Percentiles rank a stretch among this genome's conserved stretches.
phyloP scores from a whole-genome alignment of 37 sponge, comb jelly and placozoan species.

The Trichoplax adhaerens region DNA sequence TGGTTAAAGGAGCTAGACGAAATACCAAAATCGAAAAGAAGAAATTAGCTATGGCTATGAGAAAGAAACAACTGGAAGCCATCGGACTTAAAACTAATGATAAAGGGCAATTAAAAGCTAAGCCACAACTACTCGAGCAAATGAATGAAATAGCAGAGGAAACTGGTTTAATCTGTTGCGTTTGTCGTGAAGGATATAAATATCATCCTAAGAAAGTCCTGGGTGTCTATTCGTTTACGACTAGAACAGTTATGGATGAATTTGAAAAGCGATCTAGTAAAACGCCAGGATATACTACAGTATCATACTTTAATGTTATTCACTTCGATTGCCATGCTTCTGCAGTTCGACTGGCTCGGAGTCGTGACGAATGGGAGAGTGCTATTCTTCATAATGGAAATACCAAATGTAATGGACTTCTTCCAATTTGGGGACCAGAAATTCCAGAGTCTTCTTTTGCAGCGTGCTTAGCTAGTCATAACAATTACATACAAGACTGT shows the following conservation, averaged over 20 bases:
- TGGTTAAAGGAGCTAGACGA: conserved; percentile 43
- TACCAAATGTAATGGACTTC: conserved; percentile 75
- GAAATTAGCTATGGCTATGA: conserved; percentile 62
- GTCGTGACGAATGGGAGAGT: conserved; percentile 89
- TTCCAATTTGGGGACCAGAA: conserved; percentile 90
- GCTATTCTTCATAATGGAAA: conserved; percentile 81
- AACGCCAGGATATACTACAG: conserved; percentile 54
- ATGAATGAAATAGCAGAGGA: conserved; percentile 56
- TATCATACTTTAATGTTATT: conserved; percentile 79
- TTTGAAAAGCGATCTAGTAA: conserved; percentile 75
- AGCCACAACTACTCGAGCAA: conserved; percentile 28
- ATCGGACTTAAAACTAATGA: conserved; percentile 66
- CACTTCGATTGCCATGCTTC: conserved; percentile 80
- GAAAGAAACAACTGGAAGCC: conserved; percentile 58
- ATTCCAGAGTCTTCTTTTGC: conserved; percentile 50
- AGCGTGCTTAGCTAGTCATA: conserved; percentile 44
- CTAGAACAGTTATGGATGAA: conserved; percentile 60
- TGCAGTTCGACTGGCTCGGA: conserved; percentile 54
- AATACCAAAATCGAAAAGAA: conserved; percentile 63
- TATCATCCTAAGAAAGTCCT: conserved; percentile 86
- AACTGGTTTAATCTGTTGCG: conserved; percentile 69
- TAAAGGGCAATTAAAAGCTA: conserved; percentile 56
- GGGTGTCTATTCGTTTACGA: conserved; percentile 83
- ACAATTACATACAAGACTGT: conserved; percentile 48
- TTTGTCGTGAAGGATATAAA: conserved; percentile 74